phyloP scores from a whole-genome alignment of 1,140 invertebrate genomes.

The Metaphire vulgaris region DNA sequence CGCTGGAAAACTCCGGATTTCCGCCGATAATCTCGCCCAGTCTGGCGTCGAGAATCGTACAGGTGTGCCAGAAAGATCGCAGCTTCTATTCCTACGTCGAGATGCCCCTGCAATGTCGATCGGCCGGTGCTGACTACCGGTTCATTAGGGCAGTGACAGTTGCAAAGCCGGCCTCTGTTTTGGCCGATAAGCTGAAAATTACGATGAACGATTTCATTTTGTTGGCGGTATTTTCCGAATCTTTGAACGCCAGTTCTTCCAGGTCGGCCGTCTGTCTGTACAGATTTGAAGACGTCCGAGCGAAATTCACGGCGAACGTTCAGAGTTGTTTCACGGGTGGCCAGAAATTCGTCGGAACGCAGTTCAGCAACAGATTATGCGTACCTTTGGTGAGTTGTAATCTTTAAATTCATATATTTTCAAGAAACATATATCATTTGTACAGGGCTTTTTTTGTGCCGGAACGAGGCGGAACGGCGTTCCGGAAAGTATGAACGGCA shows the following conservation, averaged over 20 bases:
- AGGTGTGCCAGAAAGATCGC: conserved; percentile 91
- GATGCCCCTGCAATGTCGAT: conserved; percentile 87
- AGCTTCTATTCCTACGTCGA: conserved; percentile 97
- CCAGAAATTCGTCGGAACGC: neutral
- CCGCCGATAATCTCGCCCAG: conserved; percentile 79
- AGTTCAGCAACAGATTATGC: conserved; percentile 6
- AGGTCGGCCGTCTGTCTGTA: conserved; percentile 82
- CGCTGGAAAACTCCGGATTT: conserved; percentile 64
- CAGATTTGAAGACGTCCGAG: conserved; percentile 79
- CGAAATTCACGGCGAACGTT: conserved; percentile 96
- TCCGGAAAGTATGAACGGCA: too few relatives aligned
- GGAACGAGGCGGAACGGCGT: too few relatives aligned
- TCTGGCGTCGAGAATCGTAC: conserved; percentile 86
- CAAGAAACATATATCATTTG: too few relatives aligned
- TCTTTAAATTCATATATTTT: too few relatives aligned
- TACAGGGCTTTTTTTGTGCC: too few relatives aligned
- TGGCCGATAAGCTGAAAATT: conserved; percentile 57
- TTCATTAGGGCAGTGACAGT: conserved; percentile 86
- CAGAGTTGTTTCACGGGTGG: conserved; percentile 78
- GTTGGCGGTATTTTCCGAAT: conserved; percentile 85
- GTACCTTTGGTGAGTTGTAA: conserved; percentile 11
- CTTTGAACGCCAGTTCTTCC: conserved; percentile 55
- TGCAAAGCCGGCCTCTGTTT: conserved; percentile 82
- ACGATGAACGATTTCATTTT: conserved; percentile 74
- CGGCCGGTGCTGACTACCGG: conserved; percentile 72